Base-by-base conservation (phyloP, 2,888 invertebrate genomes). In the Amphipoea oculea region DNA sequence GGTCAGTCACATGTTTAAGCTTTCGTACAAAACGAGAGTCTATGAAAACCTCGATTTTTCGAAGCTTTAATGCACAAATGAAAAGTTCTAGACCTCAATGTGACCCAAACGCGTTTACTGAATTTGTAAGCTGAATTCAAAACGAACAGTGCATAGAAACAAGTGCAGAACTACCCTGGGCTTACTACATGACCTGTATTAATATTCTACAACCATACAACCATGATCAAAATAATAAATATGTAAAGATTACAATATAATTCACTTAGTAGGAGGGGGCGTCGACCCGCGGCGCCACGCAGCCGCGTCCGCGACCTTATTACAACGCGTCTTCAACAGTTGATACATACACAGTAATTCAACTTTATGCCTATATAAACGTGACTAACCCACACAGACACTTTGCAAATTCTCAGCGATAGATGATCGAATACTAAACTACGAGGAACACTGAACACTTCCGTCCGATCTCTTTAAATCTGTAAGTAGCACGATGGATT, bases 291-390 rank as follows among this genome's bases (percentile, higher is more conserved):
- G 90, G 95, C 95, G 95, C 95, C 95, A 91, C 84, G 91, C 88
- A 91, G 95, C 94, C 95, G 95, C 95, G 94, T 93, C 93, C 95
- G 94, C 94, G 95, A 94, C 96, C 96, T 95, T 96, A 95, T 95
- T 96, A 93, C 93, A 86, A 85, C 91, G 90, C 90, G 87, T 89
- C 91, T 91, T 90, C 90, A 79, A 85, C 87, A 86, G 86, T 88
- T 71, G 76, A 84, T 83, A 89, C 84, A 69, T 83, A 80, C 84
- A 87, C 89, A 89, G 87, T 87, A 89, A 87, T 88, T 79, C 88
- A 88, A 88, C 83, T 89, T 83, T 81, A 82, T 88, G 83, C 79
- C 29, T 83, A 84, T 85, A 86, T 84, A 84, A 88, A 84, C 87
- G 89, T 89, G 88, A 88, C 87, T 89, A 85, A 89, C 84, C 57